phyloP scores from a whole-genome alignment of 2,888 invertebrate genomes.

The Monopis laevigella region DNA sequence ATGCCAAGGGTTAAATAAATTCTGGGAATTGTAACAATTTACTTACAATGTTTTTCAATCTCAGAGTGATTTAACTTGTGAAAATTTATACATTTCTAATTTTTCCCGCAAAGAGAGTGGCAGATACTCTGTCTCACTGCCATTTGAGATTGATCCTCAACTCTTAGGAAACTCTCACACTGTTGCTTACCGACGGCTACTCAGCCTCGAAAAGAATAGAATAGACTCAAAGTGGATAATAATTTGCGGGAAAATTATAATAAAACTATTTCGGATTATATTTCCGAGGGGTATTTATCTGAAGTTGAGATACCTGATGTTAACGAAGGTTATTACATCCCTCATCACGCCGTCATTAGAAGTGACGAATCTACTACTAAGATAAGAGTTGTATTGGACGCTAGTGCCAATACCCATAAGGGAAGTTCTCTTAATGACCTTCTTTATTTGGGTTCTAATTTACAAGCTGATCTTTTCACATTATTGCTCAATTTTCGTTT shows the following conservation, averaged over 20 bases:
- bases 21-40: too few relatives aligned
- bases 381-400: not conserved
- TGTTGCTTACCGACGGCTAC: too few relatives aligned
- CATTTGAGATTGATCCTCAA: conserved; percentile 5
- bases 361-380: too few relatives aligned
- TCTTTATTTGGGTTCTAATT: not conserved
- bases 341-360: not conserved
- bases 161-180: too few relatives aligned
- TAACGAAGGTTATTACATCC: not conserved
- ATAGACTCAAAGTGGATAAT: too few relatives aligned
- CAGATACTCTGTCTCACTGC: too few relatives aligned
- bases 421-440: not conserved
- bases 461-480: not conserved
- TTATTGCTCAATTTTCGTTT: not conserved
- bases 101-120: too few relatives aligned
- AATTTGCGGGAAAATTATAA: not conserved
- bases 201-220: too few relatives aligned
- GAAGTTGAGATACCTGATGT: not conserved
- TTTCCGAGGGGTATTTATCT: not conserved
- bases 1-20: too few relatives aligned
- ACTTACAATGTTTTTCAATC: too few relatives aligned
- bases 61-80: too few relatives aligned
- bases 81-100: too few relatives aligned
- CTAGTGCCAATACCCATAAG: not conserved
- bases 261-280: not conserved